A percentile compares a stretch with the other conserved stretches of the same genome.
Conservation (phyloP, 1,140 invertebrate genomes). For the Periplaneta americana region DNA sequence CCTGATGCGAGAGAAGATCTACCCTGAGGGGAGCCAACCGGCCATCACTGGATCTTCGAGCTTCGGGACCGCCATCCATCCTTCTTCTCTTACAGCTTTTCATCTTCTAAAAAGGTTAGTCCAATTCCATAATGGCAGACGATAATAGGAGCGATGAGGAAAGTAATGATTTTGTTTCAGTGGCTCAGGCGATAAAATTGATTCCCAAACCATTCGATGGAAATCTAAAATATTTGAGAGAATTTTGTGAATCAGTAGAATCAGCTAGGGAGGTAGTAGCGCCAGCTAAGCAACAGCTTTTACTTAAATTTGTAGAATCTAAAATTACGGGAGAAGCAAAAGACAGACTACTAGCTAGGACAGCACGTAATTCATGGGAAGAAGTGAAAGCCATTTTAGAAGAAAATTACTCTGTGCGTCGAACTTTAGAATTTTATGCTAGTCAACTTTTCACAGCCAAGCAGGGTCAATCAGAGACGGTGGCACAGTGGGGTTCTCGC, state of each 20-base stretch:
- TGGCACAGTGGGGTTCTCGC: neutral
- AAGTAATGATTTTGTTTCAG: too few relatives aligned
- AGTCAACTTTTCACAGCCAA: neutral
- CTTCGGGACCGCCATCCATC: neutral
- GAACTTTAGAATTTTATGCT: neutral
- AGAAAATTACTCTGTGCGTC: too few relatives aligned
- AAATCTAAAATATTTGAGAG: neutral
- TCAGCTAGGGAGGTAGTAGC: neutral
- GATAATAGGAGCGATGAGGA: neutral
- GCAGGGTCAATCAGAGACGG: neutral
- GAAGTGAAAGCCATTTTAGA: neutral
- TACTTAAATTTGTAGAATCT: conserved; percentile 4
- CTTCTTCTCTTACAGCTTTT: neutral
- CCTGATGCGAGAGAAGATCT: neutral
- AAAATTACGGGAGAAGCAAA: conserved; percentile 4
- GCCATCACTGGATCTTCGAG: neutral
- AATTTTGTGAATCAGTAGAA: neutral
- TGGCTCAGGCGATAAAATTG: too few relatives aligned
- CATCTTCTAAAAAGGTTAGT: neutral
- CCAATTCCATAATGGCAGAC: neutral
- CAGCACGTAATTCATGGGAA: neutral
- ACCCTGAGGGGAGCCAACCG: neutral
- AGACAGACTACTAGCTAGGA: neutral
- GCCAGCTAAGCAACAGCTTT: neutral
- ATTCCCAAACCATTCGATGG: too few relatives aligned